Percentiles rank a stretch among this genome's conserved stretches.
phyloP scores from a whole-genome alignment of 1,140 invertebrate genomes.

The Drosophila chauvacae region DNA sequence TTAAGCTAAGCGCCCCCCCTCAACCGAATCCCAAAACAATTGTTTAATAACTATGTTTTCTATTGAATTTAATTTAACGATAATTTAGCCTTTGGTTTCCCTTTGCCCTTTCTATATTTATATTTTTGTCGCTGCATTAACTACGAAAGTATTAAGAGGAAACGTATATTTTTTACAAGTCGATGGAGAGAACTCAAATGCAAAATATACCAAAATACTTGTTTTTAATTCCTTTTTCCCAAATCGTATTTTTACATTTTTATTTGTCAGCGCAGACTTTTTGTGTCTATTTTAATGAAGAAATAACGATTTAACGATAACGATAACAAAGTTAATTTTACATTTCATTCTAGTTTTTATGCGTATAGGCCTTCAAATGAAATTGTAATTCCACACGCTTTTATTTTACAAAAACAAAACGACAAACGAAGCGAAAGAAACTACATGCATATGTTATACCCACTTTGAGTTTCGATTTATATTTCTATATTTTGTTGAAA shows the following conservation, averaged over 20 bases:
- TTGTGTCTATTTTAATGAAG: not conserved
- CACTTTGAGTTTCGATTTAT: constrained; percentile 53
- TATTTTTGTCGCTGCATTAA: constrained; percentile 32
- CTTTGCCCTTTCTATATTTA: constrained; percentile 22
- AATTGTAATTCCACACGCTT: constrained; percentile 84
- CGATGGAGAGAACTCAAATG: constrained; percentile 41
- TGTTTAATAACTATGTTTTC: constrained; percentile 21
- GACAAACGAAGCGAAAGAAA: not conserved
- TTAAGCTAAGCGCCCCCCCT: constrained; percentile 27
- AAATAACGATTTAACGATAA: constrained; percentile 9
- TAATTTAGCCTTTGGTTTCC: constrained; percentile 4
- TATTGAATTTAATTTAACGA: constrained; percentile 39
- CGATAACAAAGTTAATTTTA: constrained; percentile 26
- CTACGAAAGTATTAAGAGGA: constrained; percentile 45
- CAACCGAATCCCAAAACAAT: constrained; percentile 25
- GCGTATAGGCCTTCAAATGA: constrained; percentile 60
- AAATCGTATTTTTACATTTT: constrained; percentile 18
- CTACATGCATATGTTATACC: constrained; percentile 28
- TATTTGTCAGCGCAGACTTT: constrained; percentile 1
- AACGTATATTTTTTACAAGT: constrained; percentile 29
- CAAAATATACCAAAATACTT: constrained; percentile 49
- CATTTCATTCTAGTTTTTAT: constrained; percentile 68
- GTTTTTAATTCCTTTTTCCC: constrained; percentile 20
- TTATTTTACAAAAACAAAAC: constrained; percentile 67
- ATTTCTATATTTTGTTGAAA: constrained; percentile 50